Percentiles rank a stretch among this genome's conserved stretches.
phyloP scores from a whole-genome alignment of 1,140 invertebrate species.

The Nilaparvata lugens region DNA sequence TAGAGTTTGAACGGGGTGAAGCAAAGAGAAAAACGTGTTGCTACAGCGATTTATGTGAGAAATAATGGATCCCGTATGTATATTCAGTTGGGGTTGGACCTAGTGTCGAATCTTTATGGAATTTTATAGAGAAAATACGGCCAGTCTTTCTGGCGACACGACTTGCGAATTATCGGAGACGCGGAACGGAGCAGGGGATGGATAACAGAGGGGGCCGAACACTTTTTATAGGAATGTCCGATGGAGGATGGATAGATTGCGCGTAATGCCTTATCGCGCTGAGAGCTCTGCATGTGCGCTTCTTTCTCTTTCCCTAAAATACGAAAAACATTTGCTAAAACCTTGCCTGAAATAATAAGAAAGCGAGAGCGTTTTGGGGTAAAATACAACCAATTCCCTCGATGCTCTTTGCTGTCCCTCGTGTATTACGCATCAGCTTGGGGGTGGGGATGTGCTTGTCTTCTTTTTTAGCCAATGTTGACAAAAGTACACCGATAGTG shows the following conservation, averaged over 20 bases:
- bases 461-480: neutral
- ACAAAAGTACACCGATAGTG: too few species aligned
- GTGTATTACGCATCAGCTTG: neutral
- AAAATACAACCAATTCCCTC: neutral
- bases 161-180: neutral
- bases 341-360: neutral
- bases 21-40: too few species aligned
- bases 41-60: neutral
- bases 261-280: neutral
- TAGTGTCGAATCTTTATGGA: neutral
- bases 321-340: neutral
- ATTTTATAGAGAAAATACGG: neutral
- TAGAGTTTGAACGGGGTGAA: too few species aligned
- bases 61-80: neutral
- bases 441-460: neutral
- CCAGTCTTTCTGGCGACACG: neutral
- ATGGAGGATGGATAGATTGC: neutral
- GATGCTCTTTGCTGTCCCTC: too few species aligned
- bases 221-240: constrained; percentile 1
- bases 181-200: neutral
- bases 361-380: neutral
- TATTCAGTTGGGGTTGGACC: neutral
- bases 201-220: neutral
- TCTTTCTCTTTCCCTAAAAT: neutral
- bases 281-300: neutral